Conservation (phyloP, 2,888 invertebrate species). For the Tineola bisselliella region DNA sequence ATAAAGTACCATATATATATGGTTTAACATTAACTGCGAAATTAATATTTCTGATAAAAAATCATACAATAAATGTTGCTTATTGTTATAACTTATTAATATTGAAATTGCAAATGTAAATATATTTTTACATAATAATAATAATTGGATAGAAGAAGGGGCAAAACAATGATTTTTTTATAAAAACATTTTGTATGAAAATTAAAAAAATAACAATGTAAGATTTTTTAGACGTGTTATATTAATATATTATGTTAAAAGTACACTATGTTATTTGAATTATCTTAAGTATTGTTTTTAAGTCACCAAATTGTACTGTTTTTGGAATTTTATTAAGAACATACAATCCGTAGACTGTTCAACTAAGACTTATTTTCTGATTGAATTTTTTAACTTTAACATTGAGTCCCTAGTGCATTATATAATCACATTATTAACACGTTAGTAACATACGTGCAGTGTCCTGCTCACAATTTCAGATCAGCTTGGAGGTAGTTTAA, state of each 20-base stretch:
- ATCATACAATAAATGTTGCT: constrained; percentile 1
- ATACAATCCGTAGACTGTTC: no score
- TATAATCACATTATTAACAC: no score
- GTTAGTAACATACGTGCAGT: no score
- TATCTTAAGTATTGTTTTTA: constrained; percentile 14
- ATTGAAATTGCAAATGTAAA: constrained; percentile 4
- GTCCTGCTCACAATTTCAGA: no score
- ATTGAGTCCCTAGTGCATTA: no score
- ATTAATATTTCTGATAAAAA: not conserved
- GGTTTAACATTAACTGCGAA: no score
- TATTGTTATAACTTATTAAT: constrained; percentile 8
- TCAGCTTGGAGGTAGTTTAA: no score
- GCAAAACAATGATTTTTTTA: constrained; percentile 19
- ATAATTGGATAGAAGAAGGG: constrained; percentile 8
- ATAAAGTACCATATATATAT: no score
- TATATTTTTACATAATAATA: not conserved
- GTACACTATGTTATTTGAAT: constrained; percentile 13
- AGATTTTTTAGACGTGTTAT: not conserved
- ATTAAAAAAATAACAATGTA: not conserved
- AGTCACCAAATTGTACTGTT: not conserved
- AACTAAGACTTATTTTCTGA: no score
- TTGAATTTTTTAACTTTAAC: no score
- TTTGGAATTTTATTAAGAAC: not conserved
- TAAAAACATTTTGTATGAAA: constrained; percentile 17
- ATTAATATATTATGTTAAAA: not conserved